Conservation (phyloP, 2,888 invertebrate species). For the Mellilla xanthometata region DNA sequence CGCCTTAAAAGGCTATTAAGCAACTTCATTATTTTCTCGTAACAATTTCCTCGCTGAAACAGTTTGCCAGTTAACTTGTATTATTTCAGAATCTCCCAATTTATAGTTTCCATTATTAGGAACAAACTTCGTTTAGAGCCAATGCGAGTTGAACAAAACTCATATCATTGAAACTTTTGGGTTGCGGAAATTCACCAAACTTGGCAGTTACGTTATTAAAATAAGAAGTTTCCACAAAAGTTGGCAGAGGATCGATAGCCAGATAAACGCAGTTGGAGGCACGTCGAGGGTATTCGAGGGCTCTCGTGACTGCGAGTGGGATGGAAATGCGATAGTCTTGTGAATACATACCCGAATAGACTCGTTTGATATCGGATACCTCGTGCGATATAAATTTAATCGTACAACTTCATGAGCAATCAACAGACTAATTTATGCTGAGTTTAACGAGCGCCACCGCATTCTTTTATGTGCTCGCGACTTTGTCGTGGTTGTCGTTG, state of each 20-base stretch:
- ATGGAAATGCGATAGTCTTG: constrained; percentile 68
- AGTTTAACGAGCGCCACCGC: constrained; percentile 31
- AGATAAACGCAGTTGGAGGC: constrained; percentile 59
- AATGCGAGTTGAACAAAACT: constrained; percentile 33
- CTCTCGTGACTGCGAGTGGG: constrained; percentile 57
- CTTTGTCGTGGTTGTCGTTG: constrained; percentile 38
- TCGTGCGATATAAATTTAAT: constrained; percentile 40
- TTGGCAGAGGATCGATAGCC: constrained; percentile 43
- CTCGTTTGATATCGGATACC: constrained; percentile 58
- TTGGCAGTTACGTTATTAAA: constrained; percentile 50
- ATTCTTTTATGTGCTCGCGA: constrained; percentile 37
- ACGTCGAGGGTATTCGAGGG: constrained; percentile 64
- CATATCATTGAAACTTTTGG: constrained; percentile 39
- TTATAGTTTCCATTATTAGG: constrained; percentile 28
- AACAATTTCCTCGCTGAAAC: constrained; percentile 3
- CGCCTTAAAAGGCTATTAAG: background rate
- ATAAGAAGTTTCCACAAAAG: constrained; percentile 47
- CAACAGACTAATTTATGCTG: constrained; percentile 42
- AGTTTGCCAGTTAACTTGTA: constrained; percentile 13
- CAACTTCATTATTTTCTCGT: constrained; percentile 1
- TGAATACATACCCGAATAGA: constrained; percentile 50
- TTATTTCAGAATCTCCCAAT: constrained; percentile 21
- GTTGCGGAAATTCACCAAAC: constrained; percentile 41
- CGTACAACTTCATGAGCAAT: constrained; percentile 39
- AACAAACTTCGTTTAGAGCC: constrained; percentile 24